Percentiles rank a stretch among this genome's conserved stretches.
phyloP scores from a whole-genome alignment of 2,797 vertebrate genomes.

The Crenuchus spilurus region DNA sequence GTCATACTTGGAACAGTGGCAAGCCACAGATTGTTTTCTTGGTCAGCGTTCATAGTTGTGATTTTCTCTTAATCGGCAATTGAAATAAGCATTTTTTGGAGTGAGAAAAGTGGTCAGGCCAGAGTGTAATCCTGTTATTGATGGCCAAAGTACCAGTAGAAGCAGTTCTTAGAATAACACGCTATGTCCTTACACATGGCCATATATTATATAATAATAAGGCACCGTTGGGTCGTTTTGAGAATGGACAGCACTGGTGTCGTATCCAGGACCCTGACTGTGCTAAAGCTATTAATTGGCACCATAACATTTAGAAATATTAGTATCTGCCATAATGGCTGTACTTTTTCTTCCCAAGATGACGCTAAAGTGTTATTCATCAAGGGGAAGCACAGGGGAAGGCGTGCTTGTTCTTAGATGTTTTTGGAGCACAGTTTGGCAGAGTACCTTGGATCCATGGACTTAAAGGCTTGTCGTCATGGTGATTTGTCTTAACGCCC shows the following conservation, averaged over 20 bases:
- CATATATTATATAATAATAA: constrained; percentile 35
- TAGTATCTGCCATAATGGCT: constrained; percentile 29
- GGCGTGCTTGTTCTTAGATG: constrained; percentile 41
- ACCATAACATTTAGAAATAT: constrained; percentile 28
- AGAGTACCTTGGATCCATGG: constrained; percentile 40
- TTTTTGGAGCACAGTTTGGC: constrained; percentile 52
- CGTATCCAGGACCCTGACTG: constrained; percentile 25
- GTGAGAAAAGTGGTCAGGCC: constrained; percentile 16
- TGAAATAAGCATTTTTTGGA: constrained; percentile 41
- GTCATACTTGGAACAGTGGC: constrained; percentile 64
- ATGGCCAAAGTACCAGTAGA: constrained; percentile 14
- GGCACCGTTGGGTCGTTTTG: constrained; percentile 24
- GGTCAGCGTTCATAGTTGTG: constrained; percentile 46
- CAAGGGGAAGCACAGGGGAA: constrained; percentile 26
- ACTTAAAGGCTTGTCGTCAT: constrained; percentile 76
- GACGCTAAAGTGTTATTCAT: constrained; percentile 22
- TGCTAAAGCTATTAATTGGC: constrained; percentile 34
- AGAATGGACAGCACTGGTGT: constrained; percentile 21
- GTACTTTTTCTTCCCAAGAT: constrained; percentile 29
- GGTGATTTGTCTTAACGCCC: constrained; percentile 78
- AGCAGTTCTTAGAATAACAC: constrained; percentile 13
- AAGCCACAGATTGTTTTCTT: constrained; percentile 67
- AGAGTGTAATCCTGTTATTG: constrained; percentile 32
- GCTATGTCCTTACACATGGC: constrained; percentile 17
- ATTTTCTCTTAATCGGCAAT: constrained; percentile 5